These are phyloP conservation scores for Nymphicus hollandicus DNA, from an alignment of 2,113 vertebrate genomes.

Conservation along the genomic window DNA sequence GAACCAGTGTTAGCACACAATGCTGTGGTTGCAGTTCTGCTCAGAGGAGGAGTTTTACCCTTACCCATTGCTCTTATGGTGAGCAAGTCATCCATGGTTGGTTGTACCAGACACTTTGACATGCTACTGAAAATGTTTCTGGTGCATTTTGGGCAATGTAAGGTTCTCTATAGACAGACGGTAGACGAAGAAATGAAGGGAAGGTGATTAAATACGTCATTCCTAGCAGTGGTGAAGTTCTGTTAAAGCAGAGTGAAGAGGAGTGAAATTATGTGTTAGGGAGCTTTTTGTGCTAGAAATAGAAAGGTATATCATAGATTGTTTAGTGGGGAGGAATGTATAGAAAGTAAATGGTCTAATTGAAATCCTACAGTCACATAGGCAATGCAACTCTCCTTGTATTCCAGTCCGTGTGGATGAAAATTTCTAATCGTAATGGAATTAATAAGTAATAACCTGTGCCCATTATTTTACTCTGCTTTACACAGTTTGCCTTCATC, in stretches of 20 bases:
- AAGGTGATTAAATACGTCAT: background rate
- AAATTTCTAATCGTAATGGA: background rate
- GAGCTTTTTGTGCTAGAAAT: background rate
- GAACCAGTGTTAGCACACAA: no score
- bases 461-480: background rate
- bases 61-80: background rate
- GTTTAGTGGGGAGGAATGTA: background rate
- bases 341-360: background rate
- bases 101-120: background rate
- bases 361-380: background rate
- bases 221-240: background rate
- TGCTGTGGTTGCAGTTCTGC: background rate
- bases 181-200: background rate
- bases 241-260: background rate
- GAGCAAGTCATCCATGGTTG: background rate
- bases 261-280: background rate
- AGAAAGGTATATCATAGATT: background rate
- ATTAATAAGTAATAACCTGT: background rate
- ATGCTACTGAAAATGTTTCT: background rate
- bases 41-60: background rate
- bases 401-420: background rate
- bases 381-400: background rate
- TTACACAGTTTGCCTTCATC: background rate
- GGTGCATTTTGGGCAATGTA: background rate
- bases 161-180: background rate